Evolutionary conservation across 2,113 vertebrate species (phyloP), one percentile per base, ranked within the genome.

Genomic region (Syngnathoides biaculeatus): DNA sequence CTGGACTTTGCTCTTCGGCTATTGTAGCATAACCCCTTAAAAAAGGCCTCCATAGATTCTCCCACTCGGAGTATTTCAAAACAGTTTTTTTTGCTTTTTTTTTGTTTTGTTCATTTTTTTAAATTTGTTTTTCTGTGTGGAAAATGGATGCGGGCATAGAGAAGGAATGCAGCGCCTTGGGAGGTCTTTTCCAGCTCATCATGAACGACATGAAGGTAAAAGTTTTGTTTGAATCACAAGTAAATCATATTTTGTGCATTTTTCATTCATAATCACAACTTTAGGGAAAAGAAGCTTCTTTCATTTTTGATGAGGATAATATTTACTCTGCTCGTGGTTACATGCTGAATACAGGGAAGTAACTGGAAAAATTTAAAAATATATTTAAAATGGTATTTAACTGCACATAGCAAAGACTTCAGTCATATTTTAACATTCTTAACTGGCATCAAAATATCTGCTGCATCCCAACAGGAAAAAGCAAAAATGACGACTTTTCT

Each of bases 141-240:
- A 89, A 89, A 84, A 94, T 94, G 93, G 93, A 94, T 87, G 91
- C 89, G 86, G 91, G 91, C 26, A 92, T 93, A 78, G 93, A 94
- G 89, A 93, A 92, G 88, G 93, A 94, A 86, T 94, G 93, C 84
- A 90, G 93, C 89, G 92, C 93, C 69, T 84, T 94, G 84, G 93
- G 93, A 84, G 93, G 93, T 74, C 91, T 94, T 69, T 94, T 94
- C 89, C 93, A 94, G 79, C 89, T 90, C 88, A 91, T 93, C 86
- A 93, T 94, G 92, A 93, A 82, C 89, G 93, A 94, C 84, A 94
- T 94, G 93, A 94, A 94, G 92, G 93, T 93, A 86, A 89, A 45
- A 20, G 63, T 17, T 0, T 17, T 26, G 40, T 62, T 62, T 8
- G 30, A 57, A 8, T 30, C 5, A 7, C 8, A 27, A 8, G 0